Evolutionary conservation across 2,888 invertebrate species (phyloP), one percentile per base, ranked within the genome.

Genomic region (Ectropis crepuscularia): DNA sequence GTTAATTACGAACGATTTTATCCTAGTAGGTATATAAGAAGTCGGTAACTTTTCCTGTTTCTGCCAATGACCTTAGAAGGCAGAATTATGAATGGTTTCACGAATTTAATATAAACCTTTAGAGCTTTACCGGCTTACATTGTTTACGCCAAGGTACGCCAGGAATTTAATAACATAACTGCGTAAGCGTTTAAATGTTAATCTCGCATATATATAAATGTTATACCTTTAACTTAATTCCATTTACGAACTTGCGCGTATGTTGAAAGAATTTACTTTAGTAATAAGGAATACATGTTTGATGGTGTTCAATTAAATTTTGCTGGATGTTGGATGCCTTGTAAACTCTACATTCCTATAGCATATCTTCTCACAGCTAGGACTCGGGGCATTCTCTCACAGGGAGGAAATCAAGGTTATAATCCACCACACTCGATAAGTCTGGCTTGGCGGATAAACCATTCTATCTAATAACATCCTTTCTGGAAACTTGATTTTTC

Each of bases 1-100:
- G 37, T 46, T 37, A 53, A 48, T 48, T 53, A 37, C 11, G n/a
- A 41, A 36, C 37, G n/a, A 38, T 45, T 43, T 53, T 50, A 49
- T 28, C 43, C 36, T 36, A 11, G 53, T 38, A 50, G 39, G 50
- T 12, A 48, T 51, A n/a, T 48, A 41, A 55, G 48, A 16, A 1
- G 45, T 38, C 53, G 38, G 43, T 48, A 53, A 6, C 28, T 28
- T 58, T 57, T 61, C 64, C 64, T 61, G 60, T 53, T 61, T 57
- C 60, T 53, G 55, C 51, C 55, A 46, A 48, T 64, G 55, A 64
- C 60, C 53, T 65, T 49, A 53, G 47, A 39, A 57, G 51, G 57
- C 57, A 57, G 45, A 57, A 63, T 50, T 63, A 63, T 63, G 63
- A 63, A 59, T 59, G 63, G 63, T 55, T 50, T 55, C 41, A 59